Conservation (phyloP, 2,888 invertebrate genomes). For the Harpalus rufipes region DNA sequence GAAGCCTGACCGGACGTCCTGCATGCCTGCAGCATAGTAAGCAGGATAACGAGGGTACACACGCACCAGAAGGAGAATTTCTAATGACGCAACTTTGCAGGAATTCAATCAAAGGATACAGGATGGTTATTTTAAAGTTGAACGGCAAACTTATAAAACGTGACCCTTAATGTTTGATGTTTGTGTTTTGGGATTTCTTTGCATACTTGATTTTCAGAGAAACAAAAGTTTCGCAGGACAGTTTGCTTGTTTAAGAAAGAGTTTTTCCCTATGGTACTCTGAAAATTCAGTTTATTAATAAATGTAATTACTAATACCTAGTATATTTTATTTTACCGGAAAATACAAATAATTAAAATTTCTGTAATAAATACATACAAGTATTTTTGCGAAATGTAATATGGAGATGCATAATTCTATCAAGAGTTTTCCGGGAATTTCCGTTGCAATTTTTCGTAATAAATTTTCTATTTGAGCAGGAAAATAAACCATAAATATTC, state of each 20-base stretch:
- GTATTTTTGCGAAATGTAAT: neutral
- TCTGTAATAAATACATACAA: too few relatives aligned
- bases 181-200: conserved; percentile 25
- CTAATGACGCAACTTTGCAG: neutral
- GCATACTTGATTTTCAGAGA: neutral
- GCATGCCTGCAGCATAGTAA: conserved; percentile 48
- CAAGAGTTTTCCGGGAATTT: neutral
- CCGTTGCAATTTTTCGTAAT: conserved; percentile 36
- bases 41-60: conserved; percentile 56
- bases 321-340: too few relatives aligned
- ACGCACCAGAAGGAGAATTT: conserved; percentile 5
- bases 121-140: conserved; percentile 50
- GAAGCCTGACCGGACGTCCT: conserved; percentile 60
- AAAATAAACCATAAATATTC: conserved; percentile 52
- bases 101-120: conserved; percentile 9
- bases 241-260: neutral
- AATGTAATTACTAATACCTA: too few relatives aligned
- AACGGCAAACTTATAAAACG: conserved; percentile 57
- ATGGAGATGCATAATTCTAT: neutral
- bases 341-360: too few relatives aligned
- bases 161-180: conserved; percentile 53
- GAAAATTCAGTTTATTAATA: too few relatives aligned
- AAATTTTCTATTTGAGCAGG: conserved; percentile 33
- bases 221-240: neutral
- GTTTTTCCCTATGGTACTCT: neutral